Percentiles rank a stretch among this genome's conserved stretches.
Evolutionary conservation across 2,888 invertebrate species (phyloP).

Genomic region (Eumerus sabulonum): DNA sequence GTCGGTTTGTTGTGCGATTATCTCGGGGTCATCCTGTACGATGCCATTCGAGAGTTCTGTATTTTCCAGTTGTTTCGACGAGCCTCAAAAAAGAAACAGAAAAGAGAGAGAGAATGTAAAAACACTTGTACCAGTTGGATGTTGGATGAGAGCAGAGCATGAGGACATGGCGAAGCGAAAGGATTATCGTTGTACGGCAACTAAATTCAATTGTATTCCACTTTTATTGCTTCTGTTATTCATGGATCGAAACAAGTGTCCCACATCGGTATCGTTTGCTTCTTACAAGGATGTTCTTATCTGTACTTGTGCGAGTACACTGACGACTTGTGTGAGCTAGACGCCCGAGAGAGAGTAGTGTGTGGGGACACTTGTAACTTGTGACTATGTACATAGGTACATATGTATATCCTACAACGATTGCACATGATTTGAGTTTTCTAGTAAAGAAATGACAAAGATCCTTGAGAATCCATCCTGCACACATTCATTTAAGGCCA

Average conservation of each 20-base stretch:
- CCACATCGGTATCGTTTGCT: conserved; percentile 24
- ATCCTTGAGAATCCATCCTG: conserved; percentile 1
- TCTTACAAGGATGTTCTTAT: conserved; percentile 32
- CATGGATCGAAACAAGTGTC: conserved; percentile 25
- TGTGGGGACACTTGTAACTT: conserved; percentile 31
- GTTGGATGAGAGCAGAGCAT: too few relatives aligned
- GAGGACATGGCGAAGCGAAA: neutral
- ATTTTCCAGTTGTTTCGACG: conserved; percentile 80
- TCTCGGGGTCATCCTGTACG: conserved; percentile 85
- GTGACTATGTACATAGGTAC: neutral
- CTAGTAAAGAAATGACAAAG: neutral
- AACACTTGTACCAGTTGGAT: neutral
- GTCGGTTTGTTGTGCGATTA: conserved; percentile 88
- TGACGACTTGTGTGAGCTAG: too few relatives aligned
- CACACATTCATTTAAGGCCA: conserved; percentile 39
- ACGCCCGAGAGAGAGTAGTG: conserved; percentile 15
- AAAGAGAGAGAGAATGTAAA: conserved; percentile 50
- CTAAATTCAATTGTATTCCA: too few relatives aligned
- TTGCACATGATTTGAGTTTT: conserved; percentile 19
- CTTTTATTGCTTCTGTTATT: conserved; percentile 3
- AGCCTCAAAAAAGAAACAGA: conserved; percentile 76
- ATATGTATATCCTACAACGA: too few relatives aligned
- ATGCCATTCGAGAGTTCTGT: conserved; percentile 79
- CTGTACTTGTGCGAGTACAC: too few relatives aligned
- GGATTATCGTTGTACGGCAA: conserved; percentile 40